Percentiles rank a stretch among this genome's conserved stretches.
phyloP scores from a whole-genome alignment of 2,797 vertebrate species.

The Ctenochaetus hawaiiensis region DNA sequence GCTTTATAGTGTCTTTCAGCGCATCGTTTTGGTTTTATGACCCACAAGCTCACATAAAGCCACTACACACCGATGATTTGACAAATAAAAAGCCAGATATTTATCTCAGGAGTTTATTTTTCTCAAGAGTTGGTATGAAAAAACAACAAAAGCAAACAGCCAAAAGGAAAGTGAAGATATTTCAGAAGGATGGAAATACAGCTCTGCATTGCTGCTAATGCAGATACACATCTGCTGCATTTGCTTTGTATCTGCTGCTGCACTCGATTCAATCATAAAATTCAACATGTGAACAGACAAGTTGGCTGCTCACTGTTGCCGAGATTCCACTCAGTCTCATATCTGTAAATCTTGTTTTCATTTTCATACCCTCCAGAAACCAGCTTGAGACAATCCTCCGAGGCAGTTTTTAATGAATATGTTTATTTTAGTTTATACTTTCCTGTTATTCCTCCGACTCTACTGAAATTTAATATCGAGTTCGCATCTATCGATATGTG shows the following conservation, averaged over 20 bases:
- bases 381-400: constrained; percentile 34
- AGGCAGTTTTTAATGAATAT: constrained; percentile 49
- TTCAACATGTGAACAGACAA: constrained; percentile 68
- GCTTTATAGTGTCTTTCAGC: neutral
- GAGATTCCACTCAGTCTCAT: constrained; percentile 58
- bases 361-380: constrained; percentile 65
- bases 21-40: constrained; percentile 1
- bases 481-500: constrained; percentile 14
- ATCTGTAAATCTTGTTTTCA: constrained; percentile 63
- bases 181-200: neutral
- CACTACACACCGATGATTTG: neutral
- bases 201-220: neutral
- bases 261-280: constrained; percentile 77
- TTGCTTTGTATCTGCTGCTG: neutral
- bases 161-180: neutral
- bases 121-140: neutral
- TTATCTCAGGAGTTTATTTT: neutral
- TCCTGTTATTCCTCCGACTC: constrained; percentile 24
- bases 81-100: too few species aligned
- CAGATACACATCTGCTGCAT: neutral
- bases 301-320: constrained; percentile 49
- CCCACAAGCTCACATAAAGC: neutral
- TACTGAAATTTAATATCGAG: constrained; percentile 30
- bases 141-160: neutral
- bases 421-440: constrained; percentile 52